phyloP scores from a whole-genome alignment of 2,888 invertebrate genomes.

The Eledona agricola region DNA sequence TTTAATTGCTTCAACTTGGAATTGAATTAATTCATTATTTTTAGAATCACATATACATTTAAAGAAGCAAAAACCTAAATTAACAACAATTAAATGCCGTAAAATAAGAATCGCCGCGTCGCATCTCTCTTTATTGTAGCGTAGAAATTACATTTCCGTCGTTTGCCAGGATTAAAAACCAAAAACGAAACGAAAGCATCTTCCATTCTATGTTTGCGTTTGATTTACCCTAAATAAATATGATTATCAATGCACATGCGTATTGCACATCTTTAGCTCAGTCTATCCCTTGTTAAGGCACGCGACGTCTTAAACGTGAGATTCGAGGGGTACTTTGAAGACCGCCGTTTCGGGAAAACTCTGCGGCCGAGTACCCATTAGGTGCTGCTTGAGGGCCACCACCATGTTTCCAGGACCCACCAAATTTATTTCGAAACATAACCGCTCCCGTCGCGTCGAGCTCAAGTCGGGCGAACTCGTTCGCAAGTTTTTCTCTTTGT shows the following conservation, averaged over 20 bases:
- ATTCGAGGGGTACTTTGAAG: slow-evolving; percentile 68
- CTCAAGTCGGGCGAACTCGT: slow-evolving; percentile 72
- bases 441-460: slow-evolving; percentile 59
- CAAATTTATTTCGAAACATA: slow-evolving; percentile 65
- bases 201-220: slow-evolving; percentile 17
- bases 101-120: slow-evolving; percentile 20
- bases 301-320: slow-evolving; percentile 63
- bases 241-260: slow-evolving; percentile 37
- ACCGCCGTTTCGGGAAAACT: slow-evolving; percentile 66
- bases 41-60: slow-evolving; percentile 60
- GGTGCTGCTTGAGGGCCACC: slow-evolving; percentile 61
- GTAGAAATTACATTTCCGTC: slow-evolving; percentile 42
- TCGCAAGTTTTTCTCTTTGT: slow-evolving; percentile 67
- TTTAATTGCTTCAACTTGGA: slow-evolving; percentile 61
- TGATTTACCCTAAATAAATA: slow-evolving; percentile 34
- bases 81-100: slow-evolving; percentile 48
- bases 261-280: slow-evolving; percentile 47
- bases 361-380: slow-evolving; percentile 65
- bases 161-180: slow-evolving; percentile 37
- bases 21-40: slow-evolving; percentile 45
- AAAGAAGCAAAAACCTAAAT: slow-evolving; percentile 56
- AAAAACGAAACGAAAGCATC: slow-evolving; percentile 24
- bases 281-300: slow-evolving; percentile 40
- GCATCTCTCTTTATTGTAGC: too few relatives aligned
- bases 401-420: slow-evolving; percentile 66